Conservation (phyloP, 1,140 invertebrate species). For the Sminthurinus signatus region DNA sequence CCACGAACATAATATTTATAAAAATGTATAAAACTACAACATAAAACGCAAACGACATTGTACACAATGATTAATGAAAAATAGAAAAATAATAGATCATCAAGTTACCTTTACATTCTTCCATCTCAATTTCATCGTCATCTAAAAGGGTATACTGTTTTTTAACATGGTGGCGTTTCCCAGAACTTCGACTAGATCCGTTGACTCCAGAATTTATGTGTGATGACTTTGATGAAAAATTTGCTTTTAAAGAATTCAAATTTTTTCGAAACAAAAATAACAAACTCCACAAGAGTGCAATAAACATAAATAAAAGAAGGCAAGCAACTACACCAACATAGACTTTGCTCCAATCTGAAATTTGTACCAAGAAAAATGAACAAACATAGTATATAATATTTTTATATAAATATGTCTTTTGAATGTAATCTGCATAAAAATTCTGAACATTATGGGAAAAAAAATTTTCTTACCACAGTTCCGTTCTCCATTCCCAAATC, state of each 20-base stretch:
- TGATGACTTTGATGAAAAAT: conserved; percentile 44
- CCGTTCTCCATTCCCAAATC: conserved; percentile 58
- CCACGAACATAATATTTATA: conserved; percentile 30
- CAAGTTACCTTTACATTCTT: conserved; percentile 29
- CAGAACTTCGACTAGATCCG: conserved; percentile 41
- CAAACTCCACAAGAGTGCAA: conserved; percentile 62
- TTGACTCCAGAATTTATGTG: background rate
- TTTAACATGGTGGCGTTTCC: conserved; percentile 43
- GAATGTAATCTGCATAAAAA: no score
- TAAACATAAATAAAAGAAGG: conserved; percentile 56
- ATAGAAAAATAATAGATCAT: background rate
- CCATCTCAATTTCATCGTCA: conserved; percentile 50
- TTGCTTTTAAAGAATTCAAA: conserved; percentile 48
- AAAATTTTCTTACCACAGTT: conserved; percentile 73
- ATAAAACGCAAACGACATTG: background rate
- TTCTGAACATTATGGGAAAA: no score
- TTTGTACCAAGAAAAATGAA: conserved; percentile 30
- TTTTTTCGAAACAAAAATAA: conserved; percentile 59
- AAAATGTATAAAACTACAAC: background rate
- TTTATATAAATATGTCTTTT: no score
- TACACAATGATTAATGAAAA: background rate
- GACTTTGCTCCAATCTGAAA: conserved; percentile 76
- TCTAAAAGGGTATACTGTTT: conserved; percentile 56
- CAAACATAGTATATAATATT: no score
- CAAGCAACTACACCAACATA: conserved; percentile 73